Conservation (phyloP, 1,140 invertebrate species). For the Cotesia vestalis region DNA sequence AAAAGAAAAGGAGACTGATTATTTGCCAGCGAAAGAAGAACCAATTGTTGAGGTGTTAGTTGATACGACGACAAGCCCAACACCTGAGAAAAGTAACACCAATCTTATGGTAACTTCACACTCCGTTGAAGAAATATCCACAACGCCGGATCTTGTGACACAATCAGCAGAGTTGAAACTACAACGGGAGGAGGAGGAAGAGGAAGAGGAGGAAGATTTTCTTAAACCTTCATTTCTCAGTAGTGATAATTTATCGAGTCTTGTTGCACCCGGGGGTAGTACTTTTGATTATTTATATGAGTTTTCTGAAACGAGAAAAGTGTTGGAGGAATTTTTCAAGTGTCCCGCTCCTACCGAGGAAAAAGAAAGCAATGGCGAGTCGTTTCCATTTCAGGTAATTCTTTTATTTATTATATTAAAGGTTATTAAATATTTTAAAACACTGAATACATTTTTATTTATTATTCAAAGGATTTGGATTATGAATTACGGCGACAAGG, state of each 20-base stretch:
- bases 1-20: constrained; percentile 56
- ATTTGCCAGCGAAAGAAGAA: constrained; percentile 36
- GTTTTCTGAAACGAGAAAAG: constrained; percentile 90
- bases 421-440: constrained; percentile 18
- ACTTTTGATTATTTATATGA: constrained; percentile 89
- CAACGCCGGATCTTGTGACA: constrained; percentile 12
- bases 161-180: constrained; percentile 41
- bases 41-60: constrained; percentile 26
- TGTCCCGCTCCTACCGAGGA: constrained; percentile 74
- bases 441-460: constrained; percentile 12
- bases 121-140: constrained; percentile 28
- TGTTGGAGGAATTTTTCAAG: constrained; percentile 91
- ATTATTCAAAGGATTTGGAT: constrained; percentile 75
- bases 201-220: constrained; percentile 56
- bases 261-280: constrained; percentile 60
- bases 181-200: constrained; percentile 50
- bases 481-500: constrained; percentile 78
- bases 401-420: constrained; percentile 19
- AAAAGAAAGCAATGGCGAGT: constrained; percentile 62
- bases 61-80: constrained; percentile 19
- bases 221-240: constrained; percentile 57
- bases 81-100: constrained; percentile 6
- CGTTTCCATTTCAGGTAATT: constrained; percentile 67
- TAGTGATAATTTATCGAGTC: constrained; percentile 58
- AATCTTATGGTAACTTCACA: constrained; percentile 34